Percentiles rank a stretch among this genome's conserved stretches.
These are phyloP conservation scores for Dendrocopos noguchii DNA, from an alignment of 2,113 vertebrate species.

Conservation along the genomic window DNA sequence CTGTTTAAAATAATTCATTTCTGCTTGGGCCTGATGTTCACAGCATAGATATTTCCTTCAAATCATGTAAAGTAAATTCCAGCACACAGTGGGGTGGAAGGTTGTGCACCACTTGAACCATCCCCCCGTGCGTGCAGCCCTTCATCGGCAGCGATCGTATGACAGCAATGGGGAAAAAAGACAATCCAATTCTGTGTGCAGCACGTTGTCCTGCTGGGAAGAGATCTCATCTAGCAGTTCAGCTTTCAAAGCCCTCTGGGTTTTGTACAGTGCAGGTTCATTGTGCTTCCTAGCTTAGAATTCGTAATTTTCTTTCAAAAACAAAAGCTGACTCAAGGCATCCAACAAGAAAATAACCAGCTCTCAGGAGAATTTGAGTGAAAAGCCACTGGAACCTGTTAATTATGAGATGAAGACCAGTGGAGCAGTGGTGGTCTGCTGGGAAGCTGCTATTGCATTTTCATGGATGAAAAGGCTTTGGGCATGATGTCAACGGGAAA, in stretches of 20 bases:
- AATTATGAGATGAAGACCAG: slow-evolving; percentile 16
- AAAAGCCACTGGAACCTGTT: slow-evolving; percentile 32
- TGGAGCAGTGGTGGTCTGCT: background rate
- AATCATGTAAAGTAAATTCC: background rate
- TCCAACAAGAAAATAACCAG: background rate
- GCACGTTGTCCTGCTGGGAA: background rate
- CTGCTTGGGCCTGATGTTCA: background rate
- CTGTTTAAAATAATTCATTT: slow-evolving; percentile 22
- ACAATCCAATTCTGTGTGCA: background rate
- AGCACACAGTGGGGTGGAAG: background rate
- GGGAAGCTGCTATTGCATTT: background rate
- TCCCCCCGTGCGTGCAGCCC: background rate
- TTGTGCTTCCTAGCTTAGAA: background rate
- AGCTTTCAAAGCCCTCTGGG: background rate
- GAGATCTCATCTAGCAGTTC: background rate
- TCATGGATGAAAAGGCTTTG: background rate
- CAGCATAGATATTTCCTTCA: background rate
- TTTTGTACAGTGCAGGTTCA: background rate
- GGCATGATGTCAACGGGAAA: accelerated
- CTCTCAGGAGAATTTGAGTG: background rate
- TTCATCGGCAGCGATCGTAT: background rate
- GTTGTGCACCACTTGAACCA: background rate
- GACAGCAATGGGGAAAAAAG: background rate
- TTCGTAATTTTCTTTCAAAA: slow-evolving; percentile 29
- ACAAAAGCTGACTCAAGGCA: background rate